Evolutionary conservation across 2,888 invertebrate species (phyloP).

Genomic region (Opisthograptis luteolata): DNA sequence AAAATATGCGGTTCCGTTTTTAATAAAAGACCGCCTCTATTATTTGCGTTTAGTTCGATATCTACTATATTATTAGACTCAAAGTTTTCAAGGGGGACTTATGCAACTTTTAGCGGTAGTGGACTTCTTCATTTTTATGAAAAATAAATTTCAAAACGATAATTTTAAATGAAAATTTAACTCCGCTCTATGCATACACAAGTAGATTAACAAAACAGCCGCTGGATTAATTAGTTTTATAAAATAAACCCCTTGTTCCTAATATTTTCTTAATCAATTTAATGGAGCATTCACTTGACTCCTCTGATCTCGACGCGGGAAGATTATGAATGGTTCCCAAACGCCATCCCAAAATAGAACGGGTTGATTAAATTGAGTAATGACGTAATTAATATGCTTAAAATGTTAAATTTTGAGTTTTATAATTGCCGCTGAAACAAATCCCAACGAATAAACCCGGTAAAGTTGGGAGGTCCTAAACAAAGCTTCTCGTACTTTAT

Average conservation of each 20-base stretch:
- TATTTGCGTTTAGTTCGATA: too few relatives aligned
- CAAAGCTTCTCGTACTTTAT: slow-evolving; percentile 27
- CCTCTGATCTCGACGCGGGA: slow-evolving; percentile 4
- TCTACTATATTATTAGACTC: too few relatives aligned
- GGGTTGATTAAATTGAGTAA: slow-evolving; percentile 18
- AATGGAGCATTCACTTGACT: not conserved
- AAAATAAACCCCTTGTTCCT: not conserved
- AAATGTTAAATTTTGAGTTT: slow-evolving; percentile 24
- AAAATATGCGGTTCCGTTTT: slow-evolving; percentile 6
- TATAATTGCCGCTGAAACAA: slow-evolving; percentile 24
- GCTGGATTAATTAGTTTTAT: not conserved
- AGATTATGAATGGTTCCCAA: slow-evolving; percentile 13
- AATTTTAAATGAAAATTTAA: too few relatives aligned
- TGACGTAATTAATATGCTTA: slow-evolving; percentile 12
- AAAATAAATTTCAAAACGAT: too few relatives aligned
- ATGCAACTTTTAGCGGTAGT: too few relatives aligned
- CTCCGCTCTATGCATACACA: too few relatives aligned
- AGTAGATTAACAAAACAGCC: not conserved
- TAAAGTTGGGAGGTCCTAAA: slow-evolving; percentile 24
- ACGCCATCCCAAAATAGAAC: slow-evolving; percentile 8
- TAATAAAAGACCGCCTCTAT: not conserved
- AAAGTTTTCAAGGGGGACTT: too few relatives aligned
- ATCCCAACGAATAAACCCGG: slow-evolving; percentile 22
- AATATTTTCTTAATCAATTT: not conserved
- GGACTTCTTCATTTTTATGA: too few relatives aligned